These are phyloP conservation scores for Aphidius colemani DNA, from an alignment of 2,888 invertebrate genomes.

Conservation along the genomic window DNA sequence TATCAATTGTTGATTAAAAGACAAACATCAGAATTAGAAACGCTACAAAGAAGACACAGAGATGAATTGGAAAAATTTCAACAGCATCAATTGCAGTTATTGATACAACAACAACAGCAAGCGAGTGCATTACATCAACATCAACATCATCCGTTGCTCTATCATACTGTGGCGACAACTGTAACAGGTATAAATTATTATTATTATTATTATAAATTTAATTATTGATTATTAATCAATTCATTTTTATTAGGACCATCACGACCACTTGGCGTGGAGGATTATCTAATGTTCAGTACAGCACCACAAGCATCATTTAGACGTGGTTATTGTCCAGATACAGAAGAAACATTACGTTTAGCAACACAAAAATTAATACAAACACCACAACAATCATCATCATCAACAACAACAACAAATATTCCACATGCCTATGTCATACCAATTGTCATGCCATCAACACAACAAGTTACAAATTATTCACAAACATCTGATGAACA, in stretches of 20 bases:
- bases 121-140: conserved; percentile 56
- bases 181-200: conserved; percentile 44
- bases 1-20: conserved; percentile 58
- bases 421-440: conserved; percentile 57
- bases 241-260: conserved; percentile 43
- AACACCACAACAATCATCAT: conserved; percentile 36
- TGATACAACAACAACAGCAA: conserved; percentile 57
- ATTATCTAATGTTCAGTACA: conserved; percentile 55
- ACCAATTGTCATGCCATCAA: conserved; percentile 56
- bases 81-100: conserved; percentile 54
- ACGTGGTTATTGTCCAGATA: conserved; percentile 53
- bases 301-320: conserved; percentile 53
- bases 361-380: conserved; percentile 56
- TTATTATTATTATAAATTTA: not conserved
- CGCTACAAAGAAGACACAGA: conserved; percentile 59
- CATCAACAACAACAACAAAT: conserved; percentile 31
- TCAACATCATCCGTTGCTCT: conserved; percentile 55
- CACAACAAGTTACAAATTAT: conserved; percentile 35
- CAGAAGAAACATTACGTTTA: conserved; percentile 55
- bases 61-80: conserved; percentile 58
- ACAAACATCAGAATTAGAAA: conserved; percentile 61
- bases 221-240: not conserved
- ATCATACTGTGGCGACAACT: conserved; percentile 51
- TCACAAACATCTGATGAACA: conserved; percentile 26
- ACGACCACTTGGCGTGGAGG: conserved; percentile 52